Evolutionary conservation across 1,140 invertebrate genomes (phyloP).

Genomic region (Neodiprion pinetum): DNA sequence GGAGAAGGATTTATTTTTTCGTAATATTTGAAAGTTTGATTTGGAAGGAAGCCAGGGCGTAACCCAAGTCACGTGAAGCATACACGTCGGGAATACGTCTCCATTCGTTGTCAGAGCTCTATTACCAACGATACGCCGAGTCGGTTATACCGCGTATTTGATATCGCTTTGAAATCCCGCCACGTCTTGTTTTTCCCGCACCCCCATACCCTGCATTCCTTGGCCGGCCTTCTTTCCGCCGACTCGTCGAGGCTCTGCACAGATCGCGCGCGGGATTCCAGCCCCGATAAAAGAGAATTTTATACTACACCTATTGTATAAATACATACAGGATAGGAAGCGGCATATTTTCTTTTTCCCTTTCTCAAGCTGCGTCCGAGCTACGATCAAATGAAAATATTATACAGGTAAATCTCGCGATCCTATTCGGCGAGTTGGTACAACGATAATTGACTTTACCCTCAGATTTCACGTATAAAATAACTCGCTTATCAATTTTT

Average conservation of each 20-base stretch:
- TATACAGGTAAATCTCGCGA: too few relatives aligned
- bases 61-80: not conserved
- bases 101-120: not conserved
- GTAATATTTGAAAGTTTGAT: not conserved
- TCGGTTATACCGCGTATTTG: not conserved
- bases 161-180: slow-evolving; percentile 7
- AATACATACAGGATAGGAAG: not conserved
- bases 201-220: too few relatives aligned
- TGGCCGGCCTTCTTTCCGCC: too few relatives aligned
- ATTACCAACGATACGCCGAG: not conserved
- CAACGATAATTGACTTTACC: too few relatives aligned
- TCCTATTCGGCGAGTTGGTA: too few relatives aligned
- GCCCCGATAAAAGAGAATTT: not conserved
- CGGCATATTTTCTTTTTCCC: too few relatives aligned
- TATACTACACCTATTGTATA: not conserved
- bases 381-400: too few relatives aligned
- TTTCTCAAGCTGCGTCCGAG: too few relatives aligned
- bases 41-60: not conserved
- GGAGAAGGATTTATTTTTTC: not conserved
- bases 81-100: slow-evolving; percentile 7
- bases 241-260: too few relatives aligned
- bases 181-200: not conserved
- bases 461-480: too few relatives aligned
- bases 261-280: not conserved
- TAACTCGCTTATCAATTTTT: too few relatives aligned